Evolutionary conservation across 2,888 invertebrate species (phyloP), one percentile per base, ranked within the genome.

Genomic region (Autographa pulchrina): DNA sequence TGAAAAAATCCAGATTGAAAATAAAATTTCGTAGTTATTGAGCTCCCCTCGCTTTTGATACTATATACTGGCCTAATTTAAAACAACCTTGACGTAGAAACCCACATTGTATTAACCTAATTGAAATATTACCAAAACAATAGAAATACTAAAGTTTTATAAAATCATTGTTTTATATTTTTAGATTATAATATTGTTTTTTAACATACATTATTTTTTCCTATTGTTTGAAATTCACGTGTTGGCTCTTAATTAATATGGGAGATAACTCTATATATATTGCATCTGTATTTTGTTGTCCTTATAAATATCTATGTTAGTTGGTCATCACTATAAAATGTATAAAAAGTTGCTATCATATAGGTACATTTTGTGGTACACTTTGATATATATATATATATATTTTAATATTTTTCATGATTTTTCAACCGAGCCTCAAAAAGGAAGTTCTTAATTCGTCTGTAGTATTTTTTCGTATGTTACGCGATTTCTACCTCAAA

Each of bases 121-220:
- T n/a, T 13, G 9, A 9, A 4, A 13, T 25, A 25, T 18, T 25
- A 43, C 4, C 14, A 20, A 11, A 31, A 1, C 38, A 58, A 58
- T 16, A n/a, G 13, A 5, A 32, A 25, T 35, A 6, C 25, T 25
- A 16, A 41, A 41, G 11, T 43, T 13, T 6, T 61, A n/a, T 61
- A 13, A 16, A 59, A 48, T 59, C 48, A 48, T n/a, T 31, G n/a
- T 43, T 14, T 16, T 25, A 41, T 62, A 72, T 62, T 58, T 62
- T 31, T 60, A 20, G 5, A 54, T 58, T 2, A 58, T 74, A 9
- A n/a, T 74, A 16, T 20, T 72, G 52, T 61, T 32, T 35, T 43
- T 67, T 60, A 54, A 18, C 31, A 41, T 58, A 2, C 14, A 32
- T 31, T 48, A 2, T 48, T 7, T 11, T 38, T 35, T 64, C 35